Conservation (phyloP, 2,113 vertebrate species). For the Oryzias woworae region DNA sequence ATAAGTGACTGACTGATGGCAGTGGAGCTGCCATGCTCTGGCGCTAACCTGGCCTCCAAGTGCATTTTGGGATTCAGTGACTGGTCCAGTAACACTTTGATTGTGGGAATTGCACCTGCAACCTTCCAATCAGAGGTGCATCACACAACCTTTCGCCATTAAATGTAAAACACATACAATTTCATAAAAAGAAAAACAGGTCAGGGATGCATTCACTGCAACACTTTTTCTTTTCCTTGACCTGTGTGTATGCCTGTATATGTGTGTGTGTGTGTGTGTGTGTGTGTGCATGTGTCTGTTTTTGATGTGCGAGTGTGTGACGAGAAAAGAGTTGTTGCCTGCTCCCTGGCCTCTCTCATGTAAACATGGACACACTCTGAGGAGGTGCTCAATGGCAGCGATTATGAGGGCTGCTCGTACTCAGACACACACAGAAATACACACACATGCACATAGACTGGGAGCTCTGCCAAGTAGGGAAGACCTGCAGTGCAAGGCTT, state of each 20-base stretch:
- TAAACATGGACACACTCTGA: conserved; percentile 79
- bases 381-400: conserved; percentile 76
- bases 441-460: conserved; percentile 47
- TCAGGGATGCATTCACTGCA: not conserved
- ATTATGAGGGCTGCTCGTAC: conserved; percentile 64
- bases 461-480: conserved; percentile 74
- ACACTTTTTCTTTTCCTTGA: conserved; percentile 14
- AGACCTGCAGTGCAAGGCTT: conserved; percentile 74
- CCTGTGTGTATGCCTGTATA: conserved; percentile 13
- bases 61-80: no score
- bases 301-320: conserved; percentile 9
- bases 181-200: not conserved
- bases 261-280: not conserved
- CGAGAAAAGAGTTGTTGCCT: conserved; percentile 64
- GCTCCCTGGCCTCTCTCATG: conserved; percentile 74
- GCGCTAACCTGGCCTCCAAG: no score
- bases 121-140: no score
- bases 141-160: no score
- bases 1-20: no score
- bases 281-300: not conserved
- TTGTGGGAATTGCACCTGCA: no score
- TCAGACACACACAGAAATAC: conserved; percentile 43
- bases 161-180: not conserved
- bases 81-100: no score
- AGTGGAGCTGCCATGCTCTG: no score